Evolutionary conservation across 2,888 invertebrate genomes (phyloP).

Genomic region (Chydorus sphaericus): DNA sequence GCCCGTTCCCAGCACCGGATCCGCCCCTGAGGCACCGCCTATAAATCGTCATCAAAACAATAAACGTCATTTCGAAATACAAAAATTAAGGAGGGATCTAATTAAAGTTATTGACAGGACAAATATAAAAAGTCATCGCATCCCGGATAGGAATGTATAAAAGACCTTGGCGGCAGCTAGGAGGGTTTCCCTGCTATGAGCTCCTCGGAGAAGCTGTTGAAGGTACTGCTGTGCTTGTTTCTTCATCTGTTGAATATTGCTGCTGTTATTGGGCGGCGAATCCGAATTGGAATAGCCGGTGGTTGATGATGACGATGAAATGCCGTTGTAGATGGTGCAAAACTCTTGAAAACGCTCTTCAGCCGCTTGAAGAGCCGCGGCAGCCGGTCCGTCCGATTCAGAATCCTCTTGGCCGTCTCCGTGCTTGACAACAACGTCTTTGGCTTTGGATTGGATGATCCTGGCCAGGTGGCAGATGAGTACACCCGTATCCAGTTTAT

Average conservation of each 20-base stretch:
- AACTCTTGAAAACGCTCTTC: too few relatives aligned
- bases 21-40: constrained; percentile 54
- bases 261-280: not conserved
- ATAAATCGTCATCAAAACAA: too few relatives aligned
- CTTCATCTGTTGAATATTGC: too few relatives aligned
- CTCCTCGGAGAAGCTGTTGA: not conserved
- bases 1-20: constrained; percentile 72
- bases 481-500: constrained; percentile 68
- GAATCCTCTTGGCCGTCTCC: not conserved
- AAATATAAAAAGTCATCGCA: not conserved
- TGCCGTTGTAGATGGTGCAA: too few relatives aligned
- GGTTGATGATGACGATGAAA: too few relatives aligned
- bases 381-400: not conserved
- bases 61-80: too few relatives aligned
- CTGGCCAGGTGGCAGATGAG: constrained; percentile 65
- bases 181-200: not conserved
- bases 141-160: not conserved
- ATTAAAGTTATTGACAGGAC: not conserved
- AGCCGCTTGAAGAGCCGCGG: constrained; percentile 1
- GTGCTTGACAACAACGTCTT: constrained; percentile 36
- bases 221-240: constrained; percentile 4
- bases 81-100: too few relatives aligned
- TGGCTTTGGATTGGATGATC: constrained; percentile 58
- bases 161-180: constrained; percentile 3
- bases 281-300: too few relatives aligned